Evolutionary conservation across 2,113 vertebrate species (phyloP), one percentile per base, ranked within the genome.

Genomic region (Pollimyrus isidori): DNA sequence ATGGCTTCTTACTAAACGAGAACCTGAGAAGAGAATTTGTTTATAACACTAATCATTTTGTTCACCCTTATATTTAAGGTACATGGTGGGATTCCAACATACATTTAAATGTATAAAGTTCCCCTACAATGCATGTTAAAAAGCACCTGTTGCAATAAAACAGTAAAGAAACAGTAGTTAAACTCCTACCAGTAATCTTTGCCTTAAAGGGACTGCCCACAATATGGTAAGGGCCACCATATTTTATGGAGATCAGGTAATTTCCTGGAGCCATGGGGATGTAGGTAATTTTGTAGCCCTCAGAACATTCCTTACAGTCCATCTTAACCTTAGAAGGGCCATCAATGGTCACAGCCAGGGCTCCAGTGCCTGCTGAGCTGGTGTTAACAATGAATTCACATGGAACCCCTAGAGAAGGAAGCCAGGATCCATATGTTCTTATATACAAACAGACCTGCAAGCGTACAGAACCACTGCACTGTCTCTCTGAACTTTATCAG

Each of bases 321-420:
- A 97, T 97, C 92, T 97, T 97, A 91, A 97, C 97, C 93, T 97
- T 97, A 92, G 97, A 97, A 0, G 97, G 97, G 49, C 97, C 97
- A 94, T 97, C 97, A 35, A 97, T 97, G 90, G 97, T 97, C 94
- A 97, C 96, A 3, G 96, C 95, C 86, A 97, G 94, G 3, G 97
- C 95, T 53, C 96, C 97, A 26, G 96, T 95, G 76, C 96, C 96
- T 48, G 97, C 96, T 91, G 96, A 96, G 89, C 94, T 96, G 3
- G 96, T 97, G 91, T 97, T 97, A 93, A 97, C 96, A 92, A 94
- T 95, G 94, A 97, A 97, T 88, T 96, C 96, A 15, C 97, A 96
- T 96, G 94, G 87, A 86, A 82, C 35, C 35, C 88, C 89, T 88
- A 56, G 42, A 73, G n/a, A 39, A 82, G 13, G 4, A 82, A 35